phyloP scores from a whole-genome alignment of 2,113 vertebrate species.

The Brachyistius frenatus region DNA sequence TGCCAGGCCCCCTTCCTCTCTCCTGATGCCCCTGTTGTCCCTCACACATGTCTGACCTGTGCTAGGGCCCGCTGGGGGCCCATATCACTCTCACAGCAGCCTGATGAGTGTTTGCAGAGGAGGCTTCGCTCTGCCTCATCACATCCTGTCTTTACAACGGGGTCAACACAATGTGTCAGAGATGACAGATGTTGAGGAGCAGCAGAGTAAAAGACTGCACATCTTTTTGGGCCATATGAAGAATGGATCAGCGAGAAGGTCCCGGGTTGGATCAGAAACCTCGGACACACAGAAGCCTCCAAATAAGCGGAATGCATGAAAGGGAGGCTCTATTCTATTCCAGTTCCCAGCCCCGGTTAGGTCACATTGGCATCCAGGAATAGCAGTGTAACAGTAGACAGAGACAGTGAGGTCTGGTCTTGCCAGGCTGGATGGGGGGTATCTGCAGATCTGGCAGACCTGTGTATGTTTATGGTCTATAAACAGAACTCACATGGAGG shows the following conservation, averaged over 20 bases:
- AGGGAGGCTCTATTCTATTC: conserved; percentile 47
- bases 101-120: conserved; percentile 38
- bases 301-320: conserved; percentile 37
- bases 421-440: conserved; percentile 52
- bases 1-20: conserved; percentile 15
- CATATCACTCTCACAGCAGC: conserved; percentile 39
- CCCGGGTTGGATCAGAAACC: not conserved
- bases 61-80: conserved; percentile 12
- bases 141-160: conserved; percentile 49
- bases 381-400: conserved; percentile 84
- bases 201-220: not conserved
- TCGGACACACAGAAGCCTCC: conserved; percentile 2
- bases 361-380: conserved; percentile 80
- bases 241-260: not conserved
- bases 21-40: not conserved
- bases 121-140: conserved; percentile 20
- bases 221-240: not conserved
- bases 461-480: conserved; percentile 71
- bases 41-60: conserved; percentile 37
- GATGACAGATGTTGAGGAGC: conserved; percentile 46
- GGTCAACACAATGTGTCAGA: conserved; percentile 50
- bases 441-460: conserved; percentile 52
- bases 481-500: conserved; percentile 64
- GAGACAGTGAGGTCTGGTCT: conserved; percentile 54
- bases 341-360: conserved; percentile 50